Percentiles rank a stretch among this genome's conserved stretches.
Evolutionary conservation across 2,888 invertebrate genomes (phyloP).

Genomic region (Oligia fasciuncula): DNA sequence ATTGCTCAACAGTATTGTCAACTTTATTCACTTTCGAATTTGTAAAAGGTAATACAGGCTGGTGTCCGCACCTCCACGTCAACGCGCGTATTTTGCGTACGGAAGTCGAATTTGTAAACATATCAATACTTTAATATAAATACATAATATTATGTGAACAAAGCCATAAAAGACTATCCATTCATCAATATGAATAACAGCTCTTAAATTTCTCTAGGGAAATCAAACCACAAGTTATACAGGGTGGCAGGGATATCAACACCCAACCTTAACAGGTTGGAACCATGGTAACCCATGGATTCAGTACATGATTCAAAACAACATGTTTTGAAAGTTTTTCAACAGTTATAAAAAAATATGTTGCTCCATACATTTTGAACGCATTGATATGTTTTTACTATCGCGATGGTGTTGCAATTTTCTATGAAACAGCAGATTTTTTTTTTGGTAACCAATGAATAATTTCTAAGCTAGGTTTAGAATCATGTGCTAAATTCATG

Average conservation of each 20-base stretch:
- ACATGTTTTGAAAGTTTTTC: neutral
- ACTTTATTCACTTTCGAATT: constrained; percentile 9
- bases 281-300: neutral
- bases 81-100: too few species aligned
- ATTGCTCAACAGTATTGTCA: constrained; percentile 25
- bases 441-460: neutral
- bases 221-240: constrained; percentile 6
- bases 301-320: neutral
- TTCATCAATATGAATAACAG: neutral
- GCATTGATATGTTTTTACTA: too few species aligned
- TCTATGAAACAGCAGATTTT: neutral
- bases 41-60: neutral
- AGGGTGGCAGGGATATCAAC: neutral
- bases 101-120: constrained; percentile 10
- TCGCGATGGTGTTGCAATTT: neutral
- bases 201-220: neutral
- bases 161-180: neutral
- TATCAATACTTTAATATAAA: neutral
- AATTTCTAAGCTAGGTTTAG: neutral
- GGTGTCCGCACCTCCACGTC: too few species aligned
- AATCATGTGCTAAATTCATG: neutral
- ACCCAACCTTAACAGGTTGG: neutral
- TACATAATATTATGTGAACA: neutral
- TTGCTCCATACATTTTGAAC: neutral
- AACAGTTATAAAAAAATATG: neutral